phyloP scores from a whole-genome alignment of 2,113 vertebrate species.

The Bufo bufo region DNA sequence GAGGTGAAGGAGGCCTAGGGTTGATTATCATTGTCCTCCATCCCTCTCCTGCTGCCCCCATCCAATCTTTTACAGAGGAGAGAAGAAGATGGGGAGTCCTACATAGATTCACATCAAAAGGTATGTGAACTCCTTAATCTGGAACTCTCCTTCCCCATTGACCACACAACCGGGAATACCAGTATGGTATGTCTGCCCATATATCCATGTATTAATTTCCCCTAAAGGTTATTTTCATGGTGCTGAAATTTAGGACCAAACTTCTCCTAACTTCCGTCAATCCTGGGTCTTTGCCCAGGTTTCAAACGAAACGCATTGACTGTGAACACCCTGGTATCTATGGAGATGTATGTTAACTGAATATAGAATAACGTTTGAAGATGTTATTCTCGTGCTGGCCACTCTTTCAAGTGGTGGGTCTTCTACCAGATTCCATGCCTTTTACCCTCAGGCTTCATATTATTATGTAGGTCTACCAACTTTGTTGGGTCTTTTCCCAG shows the following conservation, averaged over 20 bases:
- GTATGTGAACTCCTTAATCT: neutral
- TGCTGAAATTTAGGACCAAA: too few species aligned
- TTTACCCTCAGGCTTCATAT: too few species aligned
- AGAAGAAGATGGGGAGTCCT: neutral
- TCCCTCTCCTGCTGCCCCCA: neutral
- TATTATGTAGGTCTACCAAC: neutral
- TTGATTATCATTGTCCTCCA: neutral
- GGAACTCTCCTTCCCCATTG: neutral
- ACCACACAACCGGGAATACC: neutral
- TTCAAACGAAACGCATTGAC: neutral
- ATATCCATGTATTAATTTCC: neutral
- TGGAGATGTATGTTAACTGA: too few species aligned
- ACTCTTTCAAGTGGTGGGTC: neutral
- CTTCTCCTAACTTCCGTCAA: neutral
- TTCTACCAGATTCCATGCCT: neutral
- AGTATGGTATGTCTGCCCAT: neutral
- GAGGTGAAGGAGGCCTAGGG: neutral
- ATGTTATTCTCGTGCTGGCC: too few species aligned
- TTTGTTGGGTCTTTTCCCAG: neutral
- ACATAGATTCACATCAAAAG: neutral
- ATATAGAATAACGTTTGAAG: too few species aligned
- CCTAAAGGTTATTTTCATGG: too few species aligned
- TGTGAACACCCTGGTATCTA: too few species aligned
- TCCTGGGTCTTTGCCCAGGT: neutral
- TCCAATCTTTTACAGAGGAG: neutral